A percentile compares a stretch with the other conserved stretches of the same genome.
Evolutionary conservation across 1,140 invertebrate species (phyloP).

Genomic region (Atopsyche davidsoni): DNA sequence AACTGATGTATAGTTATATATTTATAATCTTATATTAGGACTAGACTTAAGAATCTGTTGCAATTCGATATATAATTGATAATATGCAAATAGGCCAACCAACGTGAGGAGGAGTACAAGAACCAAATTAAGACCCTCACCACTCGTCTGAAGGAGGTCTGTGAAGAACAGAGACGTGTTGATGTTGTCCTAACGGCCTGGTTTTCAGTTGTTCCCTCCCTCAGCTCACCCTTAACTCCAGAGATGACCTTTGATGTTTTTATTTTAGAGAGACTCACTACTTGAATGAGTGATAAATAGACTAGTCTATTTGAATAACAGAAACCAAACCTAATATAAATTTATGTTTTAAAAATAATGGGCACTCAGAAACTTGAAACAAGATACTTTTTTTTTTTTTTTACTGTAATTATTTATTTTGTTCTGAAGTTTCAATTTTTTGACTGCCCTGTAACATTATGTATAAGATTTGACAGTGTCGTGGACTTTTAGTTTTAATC

Average conservation of each 20-base stretch:
- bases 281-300: too few species aligned
- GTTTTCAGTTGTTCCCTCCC: neutral
- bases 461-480: conserved; percentile 15
- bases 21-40: too few species aligned
- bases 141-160: conserved; percentile 98
- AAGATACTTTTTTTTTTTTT: neutral
- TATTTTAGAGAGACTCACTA: neutral
- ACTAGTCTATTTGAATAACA: too few species aligned
- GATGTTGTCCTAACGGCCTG: conserved; percentile 18
- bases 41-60: too few species aligned
- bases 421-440: conserved; percentile 33
- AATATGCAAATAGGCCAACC: conserved; percentile 93
- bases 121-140: conserved; percentile 99
- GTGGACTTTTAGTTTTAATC: conserved; percentile 27
- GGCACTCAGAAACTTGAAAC: too few species aligned
- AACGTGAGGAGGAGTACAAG: conserved; percentile 99
- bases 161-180: conserved; percentile 26
- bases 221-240: neutral
- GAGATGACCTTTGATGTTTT: conserved; percentile 1
- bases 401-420: conserved; percentile 29
- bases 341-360: too few species aligned
- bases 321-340: too few species aligned
- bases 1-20: too few species aligned
- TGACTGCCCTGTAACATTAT: too few species aligned
- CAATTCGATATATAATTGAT: too few species aligned